phyloP scores from a whole-genome alignment of 2,888 invertebrate genomes.

The Harpagoxenus sublaevis region DNA sequence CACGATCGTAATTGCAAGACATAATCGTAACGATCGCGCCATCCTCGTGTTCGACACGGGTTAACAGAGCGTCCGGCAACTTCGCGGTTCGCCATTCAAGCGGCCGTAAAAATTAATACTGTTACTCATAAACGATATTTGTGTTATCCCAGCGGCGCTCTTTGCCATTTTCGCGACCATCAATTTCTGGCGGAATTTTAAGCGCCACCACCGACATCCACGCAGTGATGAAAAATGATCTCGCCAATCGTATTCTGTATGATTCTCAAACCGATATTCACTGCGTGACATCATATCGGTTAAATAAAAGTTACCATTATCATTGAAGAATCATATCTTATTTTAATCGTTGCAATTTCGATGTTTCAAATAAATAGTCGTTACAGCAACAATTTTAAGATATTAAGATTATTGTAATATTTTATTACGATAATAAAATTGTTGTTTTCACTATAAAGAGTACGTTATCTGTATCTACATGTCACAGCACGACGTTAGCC shows the following conservation, averaged over 20 bases:
- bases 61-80: slow-evolving; percentile 49
- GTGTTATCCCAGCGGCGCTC: slow-evolving; percentile 48
- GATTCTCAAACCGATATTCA: slow-evolving; percentile 16
- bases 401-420: not conserved
- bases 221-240: slow-evolving; percentile 44
- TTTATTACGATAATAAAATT: not conserved
- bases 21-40: slow-evolving; percentile 65
- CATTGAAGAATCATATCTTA: not conserved
- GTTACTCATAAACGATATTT: slow-evolving; percentile 39
- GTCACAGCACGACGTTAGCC: not conserved
- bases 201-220: not conserved
- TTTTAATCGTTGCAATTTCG: not conserved
- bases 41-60: slow-evolving; percentile 39
- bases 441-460: not conserved
- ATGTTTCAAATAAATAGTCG: not conserved
- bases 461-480: not conserved
- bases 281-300: not conserved
- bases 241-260: slow-evolving; percentile 11
- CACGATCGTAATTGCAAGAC: slow-evolving; percentile 79
- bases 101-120: slow-evolving; percentile 53
- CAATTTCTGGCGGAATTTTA: slow-evolving; percentile 47
- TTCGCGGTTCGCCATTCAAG: slow-evolving; percentile 38
- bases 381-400: not conserved
- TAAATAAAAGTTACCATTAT: slow-evolving; percentile 7
- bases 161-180: slow-evolving; percentile 42